Evolutionary conservation across 2,797 vertebrate species (phyloP).

Genomic region (Onychomys leucogaster): DNA sequence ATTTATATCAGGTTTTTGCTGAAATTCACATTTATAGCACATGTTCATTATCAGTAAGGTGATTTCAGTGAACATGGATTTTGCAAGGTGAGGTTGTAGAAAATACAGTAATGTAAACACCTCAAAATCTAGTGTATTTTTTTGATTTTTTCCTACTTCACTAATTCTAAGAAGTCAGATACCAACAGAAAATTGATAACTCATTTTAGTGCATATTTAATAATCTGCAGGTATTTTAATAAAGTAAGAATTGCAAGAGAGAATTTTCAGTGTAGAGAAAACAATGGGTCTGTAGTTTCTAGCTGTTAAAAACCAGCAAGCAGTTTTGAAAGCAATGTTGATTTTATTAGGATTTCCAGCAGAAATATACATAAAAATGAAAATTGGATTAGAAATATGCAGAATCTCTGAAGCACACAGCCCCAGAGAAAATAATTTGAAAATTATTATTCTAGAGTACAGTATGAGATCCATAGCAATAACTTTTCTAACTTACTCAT

Average conservation of each 20-base stretch:
- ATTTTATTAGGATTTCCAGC: conserved; percentile 57
- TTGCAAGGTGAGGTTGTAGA: neutral
- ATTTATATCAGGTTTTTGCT: neutral
- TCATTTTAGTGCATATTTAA: neutral
- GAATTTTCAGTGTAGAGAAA: neutral
- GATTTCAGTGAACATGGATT: neutral
- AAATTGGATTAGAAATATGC: conserved; percentile 48
- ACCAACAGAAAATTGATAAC: neutral
- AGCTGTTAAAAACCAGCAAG: conserved; percentile 22
- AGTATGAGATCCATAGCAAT: conserved; percentile 14
- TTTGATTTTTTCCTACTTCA: neutral
- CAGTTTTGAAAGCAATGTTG: neutral
- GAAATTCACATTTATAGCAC: neutral
- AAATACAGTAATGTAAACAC: neutral
- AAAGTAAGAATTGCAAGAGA: conserved; percentile 16
- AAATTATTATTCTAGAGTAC: conserved; percentile 40
- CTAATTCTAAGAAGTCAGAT: neutral
- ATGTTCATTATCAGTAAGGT: neutral
- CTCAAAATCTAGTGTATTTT: neutral
- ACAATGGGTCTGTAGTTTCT: conserved; percentile 3
- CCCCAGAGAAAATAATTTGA: conserved; percentile 42
- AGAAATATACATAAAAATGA: conserved; percentile 28
- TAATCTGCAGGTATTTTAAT: neutral
- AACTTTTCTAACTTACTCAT: conserved; percentile 4
- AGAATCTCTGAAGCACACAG: conserved; percentile 53